phyloP scores from a whole-genome alignment of 2,888 invertebrate species.

The Polydrusus cervinus region DNA sequence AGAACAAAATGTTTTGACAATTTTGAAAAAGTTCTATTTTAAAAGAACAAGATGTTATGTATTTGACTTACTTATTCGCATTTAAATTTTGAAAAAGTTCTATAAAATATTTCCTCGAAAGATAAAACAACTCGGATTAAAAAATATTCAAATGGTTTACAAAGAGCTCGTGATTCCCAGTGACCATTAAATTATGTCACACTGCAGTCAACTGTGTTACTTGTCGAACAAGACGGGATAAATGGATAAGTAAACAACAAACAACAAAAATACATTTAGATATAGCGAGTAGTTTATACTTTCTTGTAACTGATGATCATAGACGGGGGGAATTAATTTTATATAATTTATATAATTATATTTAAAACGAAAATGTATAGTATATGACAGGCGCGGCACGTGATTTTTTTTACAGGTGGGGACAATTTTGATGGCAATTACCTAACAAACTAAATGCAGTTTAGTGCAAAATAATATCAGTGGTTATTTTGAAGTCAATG shows the following conservation, averaged over 20 bases:
- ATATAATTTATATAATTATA: too few relatives aligned
- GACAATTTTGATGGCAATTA: too few relatives aligned
- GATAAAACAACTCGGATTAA: slow-evolving; percentile 46
- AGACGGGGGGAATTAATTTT: slow-evolving; percentile 11
- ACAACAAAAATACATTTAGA: slow-evolving; percentile 47
- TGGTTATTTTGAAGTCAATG: too few relatives aligned
- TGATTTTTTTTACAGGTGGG: too few relatives aligned
- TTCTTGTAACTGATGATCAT: slow-evolving; percentile 18
- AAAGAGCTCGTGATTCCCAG: slow-evolving; percentile 46
- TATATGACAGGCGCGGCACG: too few relatives aligned
- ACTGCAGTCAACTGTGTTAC: slow-evolving; percentile 40
- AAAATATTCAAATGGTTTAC: slow-evolving; percentile 40
- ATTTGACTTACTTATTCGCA: neutral
- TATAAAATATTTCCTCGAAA: slow-evolving; percentile 10
- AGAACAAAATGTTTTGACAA: too few relatives aligned
- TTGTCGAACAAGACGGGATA: slow-evolving; percentile 46
- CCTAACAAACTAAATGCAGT: too few relatives aligned
- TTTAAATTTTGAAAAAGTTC: slow-evolving; percentile 2
- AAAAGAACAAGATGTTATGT: too few relatives aligned
- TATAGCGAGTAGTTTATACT: slow-evolving; percentile 35
- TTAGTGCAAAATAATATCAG: too few relatives aligned
- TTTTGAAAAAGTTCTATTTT: neutral
- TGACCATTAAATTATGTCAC: slow-evolving; percentile 50
- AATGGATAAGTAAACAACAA: slow-evolving; percentile 42
- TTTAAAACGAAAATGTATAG: too few relatives aligned